Percentiles rank a stretch among this genome's conserved stretches.
phyloP scores from a whole-genome alignment of 1,140 invertebrate species.

The Drosophila oshimai region DNA sequence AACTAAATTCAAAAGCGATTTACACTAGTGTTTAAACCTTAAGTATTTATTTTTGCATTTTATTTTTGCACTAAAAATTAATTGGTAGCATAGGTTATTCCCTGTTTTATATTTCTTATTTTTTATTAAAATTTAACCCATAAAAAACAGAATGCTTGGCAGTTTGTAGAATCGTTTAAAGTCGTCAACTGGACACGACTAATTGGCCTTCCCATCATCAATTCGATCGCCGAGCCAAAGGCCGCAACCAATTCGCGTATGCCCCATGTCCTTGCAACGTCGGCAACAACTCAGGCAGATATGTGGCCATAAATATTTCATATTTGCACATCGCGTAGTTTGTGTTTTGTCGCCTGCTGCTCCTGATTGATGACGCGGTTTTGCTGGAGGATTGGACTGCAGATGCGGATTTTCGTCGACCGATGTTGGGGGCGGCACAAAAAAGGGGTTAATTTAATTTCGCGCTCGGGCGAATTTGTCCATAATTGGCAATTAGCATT shows the following conservation, averaged over 20 bases:
- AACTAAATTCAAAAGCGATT: too few relatives aligned
- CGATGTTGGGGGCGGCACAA: constrained; percentile 29
- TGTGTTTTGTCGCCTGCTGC: constrained; percentile 61
- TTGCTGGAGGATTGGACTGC: constrained; percentile 59
- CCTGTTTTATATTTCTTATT: too few relatives aligned
- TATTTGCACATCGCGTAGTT: constrained; percentile 61
- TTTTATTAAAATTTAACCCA: too few relatives aligned
- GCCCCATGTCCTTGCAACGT: neutral
- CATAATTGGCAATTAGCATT: constrained; percentile 80
- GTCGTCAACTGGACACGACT: neutral
- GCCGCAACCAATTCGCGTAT: neutral
- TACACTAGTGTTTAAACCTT: too few relatives aligned
- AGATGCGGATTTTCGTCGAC: constrained; percentile 37
- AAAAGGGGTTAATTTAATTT: constrained; percentile 81
- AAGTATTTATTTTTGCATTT: too few relatives aligned
- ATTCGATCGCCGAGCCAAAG: constrained; percentile 1
- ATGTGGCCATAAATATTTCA: constrained; percentile 55
- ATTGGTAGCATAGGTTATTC: too few relatives aligned
- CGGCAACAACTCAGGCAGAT: constrained; percentile 24
- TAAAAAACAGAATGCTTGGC: neutral
- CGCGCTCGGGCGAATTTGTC: constrained; percentile 72
- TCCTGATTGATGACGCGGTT: constrained; percentile 71
- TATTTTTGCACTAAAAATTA: too few relatives aligned
- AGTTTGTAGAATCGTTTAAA: neutral
- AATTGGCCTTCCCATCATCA: constrained; percentile 6